A percentile compares a stretch with the other conserved stretches of the same genome.
phyloP scores from a whole-genome alignment of 2,888 invertebrate genomes.

The Bellardia pandia region DNA sequence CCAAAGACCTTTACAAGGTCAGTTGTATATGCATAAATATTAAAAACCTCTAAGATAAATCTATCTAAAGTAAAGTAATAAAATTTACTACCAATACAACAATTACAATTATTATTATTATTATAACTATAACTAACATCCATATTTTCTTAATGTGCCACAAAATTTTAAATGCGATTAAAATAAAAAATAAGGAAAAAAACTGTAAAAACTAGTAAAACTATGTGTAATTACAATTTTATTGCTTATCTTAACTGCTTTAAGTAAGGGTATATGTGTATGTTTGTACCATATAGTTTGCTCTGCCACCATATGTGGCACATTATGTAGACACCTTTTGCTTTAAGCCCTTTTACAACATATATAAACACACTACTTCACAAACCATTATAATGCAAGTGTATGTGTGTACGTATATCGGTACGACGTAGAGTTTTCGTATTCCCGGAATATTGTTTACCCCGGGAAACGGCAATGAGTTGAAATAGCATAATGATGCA shows the following conservation, averaged over 20 bases:
- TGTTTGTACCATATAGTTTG: slow-evolving; percentile 23
- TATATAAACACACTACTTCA: slow-evolving; percentile 18
- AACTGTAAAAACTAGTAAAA: slow-evolving; percentile 36
- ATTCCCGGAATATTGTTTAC: too few relatives aligned
- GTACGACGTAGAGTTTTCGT: too few relatives aligned
- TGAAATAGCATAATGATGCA: too few relatives aligned
- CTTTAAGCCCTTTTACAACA: slow-evolving; percentile 59
- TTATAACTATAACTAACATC: slow-evolving; percentile 48
- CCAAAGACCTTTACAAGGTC: slow-evolving; percentile 40
- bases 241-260: slow-evolving; percentile 72
- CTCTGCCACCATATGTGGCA: slow-evolving; percentile 70
- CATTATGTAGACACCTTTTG: slow-evolving; percentile 71
- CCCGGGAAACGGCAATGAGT: too few relatives aligned
- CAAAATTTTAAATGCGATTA: slow-evolving; percentile 64
- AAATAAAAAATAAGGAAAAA: slow-evolving; percentile 25
- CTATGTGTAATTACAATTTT: slow-evolving; percentile 72
- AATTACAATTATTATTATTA: slow-evolving; percentile 8
- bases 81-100: slow-evolving; percentile 53
- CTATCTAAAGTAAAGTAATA: slow-evolving; percentile 41
- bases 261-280: slow-evolving; percentile 8
- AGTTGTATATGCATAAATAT: background rate
- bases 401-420: background rate
- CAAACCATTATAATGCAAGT: background rate
- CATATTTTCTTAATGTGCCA: slow-evolving; percentile 72
- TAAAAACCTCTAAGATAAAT: slow-evolving; percentile 24